phyloP scores from a whole-genome alignment of 92 coral and sea anemone genomes.

The Porites lobata region DNA sequence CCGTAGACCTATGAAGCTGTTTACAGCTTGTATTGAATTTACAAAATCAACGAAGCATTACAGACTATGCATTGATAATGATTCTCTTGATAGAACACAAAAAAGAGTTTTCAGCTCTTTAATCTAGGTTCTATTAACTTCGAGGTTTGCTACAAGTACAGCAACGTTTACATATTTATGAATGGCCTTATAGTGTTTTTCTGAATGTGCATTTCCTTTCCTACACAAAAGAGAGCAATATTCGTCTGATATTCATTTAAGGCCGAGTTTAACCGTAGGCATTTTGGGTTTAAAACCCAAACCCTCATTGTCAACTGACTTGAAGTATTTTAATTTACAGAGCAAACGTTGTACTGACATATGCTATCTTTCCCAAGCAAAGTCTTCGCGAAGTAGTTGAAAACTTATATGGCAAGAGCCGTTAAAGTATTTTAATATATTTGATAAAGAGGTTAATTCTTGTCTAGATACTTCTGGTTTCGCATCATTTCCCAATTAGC shows the following conservation, averaged over 20 bases:
- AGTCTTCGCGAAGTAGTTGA: too few relatives aligned
- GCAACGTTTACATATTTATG: background rate
- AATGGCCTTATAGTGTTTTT: too few relatives aligned
- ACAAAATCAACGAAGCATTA: slow-evolving; percentile 41
- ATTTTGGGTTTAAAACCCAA: background rate
- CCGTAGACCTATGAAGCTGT: background rate
- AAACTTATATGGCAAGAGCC: too few relatives aligned
- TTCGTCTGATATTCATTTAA: background rate
- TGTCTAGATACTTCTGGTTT: background rate
- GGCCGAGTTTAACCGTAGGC: slow-evolving; percentile 15
- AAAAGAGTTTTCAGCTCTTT: background rate
- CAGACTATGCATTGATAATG: slow-evolving; percentile 4
- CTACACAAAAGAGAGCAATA: background rate
- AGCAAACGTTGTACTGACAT: too few relatives aligned
- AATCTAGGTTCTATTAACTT: too few relatives aligned
- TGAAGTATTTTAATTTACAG: background rate
- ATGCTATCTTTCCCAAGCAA: too few relatives aligned
- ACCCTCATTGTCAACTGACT: background rate
- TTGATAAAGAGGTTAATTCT: too few relatives aligned
- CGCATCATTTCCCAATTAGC: slow-evolving; percentile 23
- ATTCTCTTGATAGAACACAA: background rate
- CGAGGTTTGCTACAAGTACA: too few relatives aligned
- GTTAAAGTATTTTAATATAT: too few relatives aligned
- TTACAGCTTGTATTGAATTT: slow-evolving; percentile 26
- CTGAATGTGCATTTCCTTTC: background rate